phyloP scores from a whole-genome alignment of 1,140 invertebrate species.

The Medauroidea extradentata region DNA sequence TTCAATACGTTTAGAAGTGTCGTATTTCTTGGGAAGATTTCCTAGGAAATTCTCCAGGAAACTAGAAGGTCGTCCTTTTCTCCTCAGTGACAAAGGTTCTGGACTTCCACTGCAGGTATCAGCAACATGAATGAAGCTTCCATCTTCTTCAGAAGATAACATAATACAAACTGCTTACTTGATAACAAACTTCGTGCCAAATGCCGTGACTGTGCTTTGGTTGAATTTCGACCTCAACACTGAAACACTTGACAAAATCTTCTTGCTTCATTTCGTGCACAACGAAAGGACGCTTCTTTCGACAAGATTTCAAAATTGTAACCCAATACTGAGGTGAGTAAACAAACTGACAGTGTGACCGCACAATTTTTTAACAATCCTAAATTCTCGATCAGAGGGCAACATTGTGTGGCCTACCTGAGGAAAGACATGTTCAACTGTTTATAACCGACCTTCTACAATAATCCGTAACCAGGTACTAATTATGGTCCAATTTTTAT shows the following conservation, averaged over 20 bases:
- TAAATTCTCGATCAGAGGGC: constrained; percentile 28
- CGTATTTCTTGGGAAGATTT: background rate
- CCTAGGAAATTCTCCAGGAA: background rate
- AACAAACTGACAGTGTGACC: background rate
- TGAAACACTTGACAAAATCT: background rate
- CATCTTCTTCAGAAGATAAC: background rate
- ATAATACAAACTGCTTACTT: background rate
- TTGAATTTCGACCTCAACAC: background rate
- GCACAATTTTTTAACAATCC: background rate
- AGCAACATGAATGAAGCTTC: background rate
- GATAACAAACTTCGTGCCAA: background rate
- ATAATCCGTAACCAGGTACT: constrained; percentile 9
- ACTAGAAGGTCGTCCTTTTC: background rate
- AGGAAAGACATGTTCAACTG: constrained; percentile 23
- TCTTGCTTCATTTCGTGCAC: background rate
- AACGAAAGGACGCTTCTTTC: background rate
- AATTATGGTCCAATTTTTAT: constrained; percentile 17
- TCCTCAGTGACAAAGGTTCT: background rate
- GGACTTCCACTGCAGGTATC: background rate
- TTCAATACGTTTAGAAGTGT: background rate
- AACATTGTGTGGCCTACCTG: no score
- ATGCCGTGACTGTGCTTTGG: background rate
- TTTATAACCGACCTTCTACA: constrained; percentile 9
- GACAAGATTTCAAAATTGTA: no score
- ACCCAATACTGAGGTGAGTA: background rate